A percentile compares a stretch with the other conserved stretches of the same genome.
Evolutionary conservation across 2,113 vertebrate species (phyloP).

Genomic region (Sinosuthora webbiana): DNA sequence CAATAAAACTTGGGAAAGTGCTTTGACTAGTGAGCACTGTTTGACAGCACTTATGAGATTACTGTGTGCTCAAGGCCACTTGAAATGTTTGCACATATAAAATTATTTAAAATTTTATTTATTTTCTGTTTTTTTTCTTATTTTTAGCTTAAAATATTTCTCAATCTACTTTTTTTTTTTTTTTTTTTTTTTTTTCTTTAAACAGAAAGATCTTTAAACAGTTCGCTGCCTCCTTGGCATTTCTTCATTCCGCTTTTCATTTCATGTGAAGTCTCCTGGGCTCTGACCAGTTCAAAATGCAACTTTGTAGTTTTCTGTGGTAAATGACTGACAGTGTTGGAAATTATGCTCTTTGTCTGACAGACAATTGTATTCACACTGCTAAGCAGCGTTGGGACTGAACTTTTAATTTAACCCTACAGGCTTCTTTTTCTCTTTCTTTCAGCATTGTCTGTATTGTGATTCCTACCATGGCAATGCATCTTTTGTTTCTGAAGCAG

Average conservation of each 20-base stretch:
- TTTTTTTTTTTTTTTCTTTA: neutral
- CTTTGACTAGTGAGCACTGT: slow-evolving; percentile 21
- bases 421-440: neutral
- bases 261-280: slow-evolving; percentile 54
- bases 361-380: slow-evolving; percentile 30
- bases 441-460: neutral
- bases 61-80: neutral
- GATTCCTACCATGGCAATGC: neutral
- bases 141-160: neutral
- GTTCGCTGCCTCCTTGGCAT: slow-evolving; percentile 4
- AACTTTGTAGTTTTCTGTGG: slow-evolving; percentile 50
- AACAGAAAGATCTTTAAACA: slow-evolving; percentile 16
- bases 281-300: slow-evolving; percentile 43
- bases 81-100: slow-evolving; percentile 14
- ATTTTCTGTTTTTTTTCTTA: neutral
- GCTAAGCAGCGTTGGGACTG: neutral
- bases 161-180: neutral
- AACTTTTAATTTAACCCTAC: slow-evolving; percentile 28
- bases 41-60: slow-evolving; percentile 60
- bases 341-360: slow-evolving; percentile 56
- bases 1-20: slow-evolving; percentile 42
- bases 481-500: neutral
- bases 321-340: slow-evolving; percentile 60
- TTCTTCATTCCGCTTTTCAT: slow-evolving; percentile 60
- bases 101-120: neutral